These are phyloP conservation scores for Sthenelais limicola DNA, from an alignment of 2,888 invertebrate species.

Conservation along the genomic window DNA sequence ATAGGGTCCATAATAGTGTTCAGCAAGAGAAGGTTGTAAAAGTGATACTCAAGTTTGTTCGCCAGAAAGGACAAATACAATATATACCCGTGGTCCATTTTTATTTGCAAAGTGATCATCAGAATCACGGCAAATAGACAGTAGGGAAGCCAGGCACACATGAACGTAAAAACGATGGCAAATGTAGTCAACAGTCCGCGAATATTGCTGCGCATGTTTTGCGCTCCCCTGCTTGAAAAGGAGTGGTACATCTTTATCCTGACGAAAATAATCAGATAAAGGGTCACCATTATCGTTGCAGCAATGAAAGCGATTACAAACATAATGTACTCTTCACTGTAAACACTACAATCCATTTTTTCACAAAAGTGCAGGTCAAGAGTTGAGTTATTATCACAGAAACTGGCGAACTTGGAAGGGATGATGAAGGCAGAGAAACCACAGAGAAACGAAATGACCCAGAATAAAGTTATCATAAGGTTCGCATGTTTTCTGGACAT, in stretches of 20 bases:
- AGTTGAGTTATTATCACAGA: constrained; percentile 26
- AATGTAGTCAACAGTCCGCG: constrained; percentile 62
- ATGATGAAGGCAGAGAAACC: constrained; percentile 44
- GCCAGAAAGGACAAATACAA: too few relatives aligned
- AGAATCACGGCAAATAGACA: constrained; percentile 57
- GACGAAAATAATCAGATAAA: constrained; percentile 45
- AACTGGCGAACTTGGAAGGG: constrained; percentile 26
- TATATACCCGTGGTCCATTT: constrained; percentile 6
- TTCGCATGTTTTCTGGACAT: constrained; percentile 32
- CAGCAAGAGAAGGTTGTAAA: constrained; percentile 44
- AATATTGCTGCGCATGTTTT: constrained; percentile 50
- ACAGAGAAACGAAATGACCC: constrained; percentile 36
- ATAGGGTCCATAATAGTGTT: constrained; percentile 47
- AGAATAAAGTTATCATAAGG: constrained; percentile 43
- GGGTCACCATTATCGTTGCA: constrained; percentile 33
- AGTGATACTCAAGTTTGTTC: constrained; percentile 14
- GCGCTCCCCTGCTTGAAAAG: constrained; percentile 2
- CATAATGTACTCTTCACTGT: constrained; percentile 44
- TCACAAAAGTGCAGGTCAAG: constrained; percentile 35
- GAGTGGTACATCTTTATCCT: constrained; percentile 40
- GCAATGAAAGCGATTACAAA: constrained; percentile 44
- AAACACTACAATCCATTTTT: constrained; percentile 36
- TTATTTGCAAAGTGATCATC: constrained; percentile 46
- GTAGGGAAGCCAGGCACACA: constrained; percentile 62
- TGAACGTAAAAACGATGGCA: constrained; percentile 62